phyloP scores from a whole-genome alignment of 2,888 invertebrate genomes.

The Hydriomena furcata region DNA sequence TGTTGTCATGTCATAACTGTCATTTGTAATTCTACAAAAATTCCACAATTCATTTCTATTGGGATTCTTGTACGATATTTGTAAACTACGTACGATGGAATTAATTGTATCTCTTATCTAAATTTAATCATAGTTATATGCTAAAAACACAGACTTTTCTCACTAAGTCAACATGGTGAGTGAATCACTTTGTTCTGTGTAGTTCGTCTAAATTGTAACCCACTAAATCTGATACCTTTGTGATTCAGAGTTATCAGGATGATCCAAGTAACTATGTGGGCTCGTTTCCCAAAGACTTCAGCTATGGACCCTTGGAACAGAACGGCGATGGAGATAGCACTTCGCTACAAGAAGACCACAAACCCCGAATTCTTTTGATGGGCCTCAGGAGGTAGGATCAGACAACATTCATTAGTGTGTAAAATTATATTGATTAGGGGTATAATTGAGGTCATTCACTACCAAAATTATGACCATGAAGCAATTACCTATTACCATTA shows the following conservation, averaged over 20 bases:
- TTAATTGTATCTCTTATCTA: neutral
- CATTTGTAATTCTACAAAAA: no score
- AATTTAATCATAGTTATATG: neutral
- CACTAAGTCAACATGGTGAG: slow-evolving; percentile 26
- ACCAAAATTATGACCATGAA: neutral
- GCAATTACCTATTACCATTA: no score
- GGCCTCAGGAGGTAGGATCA: slow-evolving; percentile 91
- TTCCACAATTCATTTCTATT: neutral
- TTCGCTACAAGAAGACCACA: slow-evolving; percentile 88
- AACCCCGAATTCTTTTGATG: slow-evolving; percentile 97
- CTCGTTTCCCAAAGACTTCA: slow-evolving; percentile 95
- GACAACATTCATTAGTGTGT: slow-evolving; percentile 1
- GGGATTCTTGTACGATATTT: slow-evolving; percentile 1
- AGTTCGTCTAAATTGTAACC: neutral
- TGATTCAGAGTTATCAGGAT: slow-evolving; percentile 68
- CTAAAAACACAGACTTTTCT: neutral
- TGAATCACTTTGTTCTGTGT: slow-evolving; percentile 1
- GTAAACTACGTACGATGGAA: slow-evolving; percentile 9
- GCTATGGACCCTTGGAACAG: slow-evolving; percentile 94
- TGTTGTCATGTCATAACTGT: no score
- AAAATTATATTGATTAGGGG: neutral
- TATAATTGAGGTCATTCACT: slow-evolving; percentile 7
- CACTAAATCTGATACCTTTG: slow-evolving; percentile 24
- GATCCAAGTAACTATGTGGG: slow-evolving; percentile 82
- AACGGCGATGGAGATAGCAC: slow-evolving; percentile 87